Percentiles rank a stretch among this genome's conserved stretches.
Evolutionary conservation across 2,113 vertebrate genomes (phyloP).

Genomic region (Pituophis catenifer): DNA sequence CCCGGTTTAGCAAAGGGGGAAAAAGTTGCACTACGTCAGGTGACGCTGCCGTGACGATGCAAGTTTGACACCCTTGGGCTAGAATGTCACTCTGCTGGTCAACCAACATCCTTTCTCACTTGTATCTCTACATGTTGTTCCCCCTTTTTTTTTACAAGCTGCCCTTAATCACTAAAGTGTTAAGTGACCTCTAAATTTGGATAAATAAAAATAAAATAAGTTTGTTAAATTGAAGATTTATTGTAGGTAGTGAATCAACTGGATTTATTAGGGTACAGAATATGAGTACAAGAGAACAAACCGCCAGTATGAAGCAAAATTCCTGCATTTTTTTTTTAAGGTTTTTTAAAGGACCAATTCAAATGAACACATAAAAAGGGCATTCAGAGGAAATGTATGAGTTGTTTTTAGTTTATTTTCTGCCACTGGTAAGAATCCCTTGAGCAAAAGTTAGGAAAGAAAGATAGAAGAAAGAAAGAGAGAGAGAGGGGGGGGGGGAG

Average conservation of each 20-base stretch:
- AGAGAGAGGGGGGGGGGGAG: not conserved
- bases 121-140: not conserved
- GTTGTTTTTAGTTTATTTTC: constrained; percentile 10
- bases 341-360: not conserved
- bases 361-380: constrained; percentile 22
- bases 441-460: constrained; percentile 43
- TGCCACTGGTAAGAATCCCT: constrained; percentile 48
- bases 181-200: not conserved
- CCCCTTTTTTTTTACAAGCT: not conserved
- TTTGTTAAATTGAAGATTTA: not conserved
- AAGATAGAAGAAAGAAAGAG: not conserved
- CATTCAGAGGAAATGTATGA: not conserved
- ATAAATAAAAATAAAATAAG: not conserved
- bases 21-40: no score
- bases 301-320: not conserved
- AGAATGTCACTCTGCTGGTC: not conserved
- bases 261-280: not conserved
- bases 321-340: not conserved
- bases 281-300: not conserved
- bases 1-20: no score
- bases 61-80: not conserved
- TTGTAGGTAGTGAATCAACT: not conserved
- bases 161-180: not conserved
- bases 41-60: fast-evolving
- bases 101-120: not conserved